phyloP scores from a whole-genome alignment of 2,888 invertebrate species.

The Megaustenia siamemsis region DNA sequence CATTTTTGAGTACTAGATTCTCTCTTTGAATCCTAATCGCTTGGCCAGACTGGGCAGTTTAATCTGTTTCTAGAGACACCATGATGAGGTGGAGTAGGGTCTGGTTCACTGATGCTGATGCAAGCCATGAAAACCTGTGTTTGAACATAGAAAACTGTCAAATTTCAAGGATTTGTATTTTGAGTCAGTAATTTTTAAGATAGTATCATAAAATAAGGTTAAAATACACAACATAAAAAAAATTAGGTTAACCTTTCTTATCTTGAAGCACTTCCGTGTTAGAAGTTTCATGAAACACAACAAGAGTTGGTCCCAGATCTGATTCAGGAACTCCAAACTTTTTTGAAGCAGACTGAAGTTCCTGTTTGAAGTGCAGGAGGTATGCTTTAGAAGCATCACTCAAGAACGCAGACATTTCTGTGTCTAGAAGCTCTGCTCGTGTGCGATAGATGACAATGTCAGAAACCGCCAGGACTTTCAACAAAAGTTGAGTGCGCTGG shows the following conservation, averaged over 20 bases:
- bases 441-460: constrained; percentile 90
- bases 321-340: constrained; percentile 82
- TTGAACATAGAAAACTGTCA: no score
- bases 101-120: no score
- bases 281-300: constrained; percentile 89
- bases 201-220: no score
- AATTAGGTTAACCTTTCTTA: constrained; percentile 36
- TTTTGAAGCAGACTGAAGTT: constrained; percentile 77
- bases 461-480: constrained; percentile 90
- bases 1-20: no score
- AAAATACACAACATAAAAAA: background rate
- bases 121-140: no score
- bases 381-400: constrained; percentile 89
- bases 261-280: constrained; percentile 83
- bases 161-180: no score
- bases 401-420: constrained; percentile 87
- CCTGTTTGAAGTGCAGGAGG: constrained; percentile 85
- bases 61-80: no score
- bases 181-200: no score
- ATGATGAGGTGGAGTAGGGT: no score
- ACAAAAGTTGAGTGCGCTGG: constrained; percentile 85
- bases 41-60: no score
- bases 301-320: constrained; percentile 86
- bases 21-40: no score
- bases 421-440: constrained; percentile 87